Evolutionary conservation across 2,797 vertebrate species (phyloP), one percentile per base, ranked within the genome.

Genomic region (Arctocebus calabarensis): DNA sequence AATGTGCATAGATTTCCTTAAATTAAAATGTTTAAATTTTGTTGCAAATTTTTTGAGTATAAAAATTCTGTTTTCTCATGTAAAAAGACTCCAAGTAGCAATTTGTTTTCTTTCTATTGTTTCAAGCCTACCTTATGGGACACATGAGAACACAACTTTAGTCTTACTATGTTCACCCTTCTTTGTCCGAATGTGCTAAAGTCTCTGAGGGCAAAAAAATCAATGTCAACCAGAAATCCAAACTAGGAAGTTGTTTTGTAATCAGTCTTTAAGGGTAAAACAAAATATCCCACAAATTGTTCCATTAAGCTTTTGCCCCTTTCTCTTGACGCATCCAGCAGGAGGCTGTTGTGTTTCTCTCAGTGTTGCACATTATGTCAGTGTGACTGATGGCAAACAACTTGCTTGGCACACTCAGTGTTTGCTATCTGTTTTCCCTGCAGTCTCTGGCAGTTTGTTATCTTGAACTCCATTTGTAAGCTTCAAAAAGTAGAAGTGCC

Each of bases 391-490:
- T 91, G 84, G 96, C 96, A 84, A 73, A 55, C 37, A 52, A 59
- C 77, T 70, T 6, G 19, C 90, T 96, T 92, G 87, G 55, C 77
- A 95, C 92, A 59, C 11, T 62, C 93, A 4, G 0, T 96, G 90
- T 91, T 88, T 96, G 77, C 70, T 95, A 29, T 89, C 68, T 91
- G 79, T 95, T 97, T 97, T 96, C 73, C 86, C 90, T 95, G 82
- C n/a, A 68, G 57, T 88, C 90, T 96, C 91, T 93, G 77, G 45
- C 87, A 95, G 29, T 45, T 96, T 84, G 90, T 94, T 96, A 94
- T 94, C 88, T 88, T 92, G 96, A 97, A 90, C 90, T 97, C 75
- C 77, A 91, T 95, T 97, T 95, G 10, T 90, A 89, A 96, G 43
- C n/a, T 94, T 93, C 96, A 62, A 48, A 96, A 4, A 90, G 83